Base-by-base conservation (phyloP, 2,113 vertebrate genomes). In the Myrmophylax atrothorax region DNA sequence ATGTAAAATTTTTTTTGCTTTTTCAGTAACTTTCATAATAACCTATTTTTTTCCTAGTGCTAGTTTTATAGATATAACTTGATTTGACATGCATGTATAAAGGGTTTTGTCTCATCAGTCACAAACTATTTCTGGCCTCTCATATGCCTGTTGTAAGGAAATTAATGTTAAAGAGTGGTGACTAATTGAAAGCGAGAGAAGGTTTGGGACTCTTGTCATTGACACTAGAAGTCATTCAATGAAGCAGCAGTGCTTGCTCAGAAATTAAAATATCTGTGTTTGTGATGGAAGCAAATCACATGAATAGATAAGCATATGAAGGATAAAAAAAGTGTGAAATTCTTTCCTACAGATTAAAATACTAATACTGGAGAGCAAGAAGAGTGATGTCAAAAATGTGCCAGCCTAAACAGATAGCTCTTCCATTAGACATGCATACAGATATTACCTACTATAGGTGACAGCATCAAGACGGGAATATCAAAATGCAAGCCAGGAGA, bases 321-420 rank as follows among this genome's bases (percentile, higher is more conserved):
- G 82, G 33, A 87, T 42, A 29, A 29, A 74, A 86, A 42, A 58
- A 42, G 16, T 33, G 25, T 58, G 55, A 90, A 66, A 77, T 81
- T 81, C 40, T 81, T 90, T 69, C 47, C 29, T 50, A 40, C 42
- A 77, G 33, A 90, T 80, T 90, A 74, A 74, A 74, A 33, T 59
- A 63, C 16, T 76, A 92, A 74, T 20, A 76, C 4, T 5, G 3
- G 20, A 77, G 22, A 74, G 64, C 44, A 91, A 72, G 40, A 80
- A 77, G 19, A 69, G 16, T 52, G 16, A 38, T 63, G 37, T 84
- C 35, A 92, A 33, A 91, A 87, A 67, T 18, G 26, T 52, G 47
- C 52, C 5, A 9, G 18, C 20, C 35, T 52, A 76, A 93, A 42
- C 14, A 85, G 60, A 73, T 11, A 69, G 33, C 23, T 70, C 37